Percentiles rank a stretch among this genome's conserved stretches.
These are phyloP conservation scores for Homalodisca vitripennis DNA, from an alignment of 1,140 invertebrate genomes.

Conservation along the genomic window DNA sequence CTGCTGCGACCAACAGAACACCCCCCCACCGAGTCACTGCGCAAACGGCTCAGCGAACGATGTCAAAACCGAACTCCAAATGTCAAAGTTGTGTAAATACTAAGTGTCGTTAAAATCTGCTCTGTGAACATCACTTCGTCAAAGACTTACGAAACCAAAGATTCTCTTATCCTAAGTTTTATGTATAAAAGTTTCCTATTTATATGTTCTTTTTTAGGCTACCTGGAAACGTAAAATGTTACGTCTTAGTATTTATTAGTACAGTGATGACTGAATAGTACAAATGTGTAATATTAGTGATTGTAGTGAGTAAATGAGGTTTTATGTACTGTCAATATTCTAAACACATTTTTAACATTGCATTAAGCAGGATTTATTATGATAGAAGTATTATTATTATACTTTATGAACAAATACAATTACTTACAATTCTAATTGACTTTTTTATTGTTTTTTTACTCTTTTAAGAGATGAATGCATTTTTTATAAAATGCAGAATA, in stretches of 20 bases:
- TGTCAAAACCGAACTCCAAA: slow-evolving; percentile 32
- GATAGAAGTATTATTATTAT: not conserved
- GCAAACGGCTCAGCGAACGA: slow-evolving; percentile 51
- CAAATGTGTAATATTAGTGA: not conserved
- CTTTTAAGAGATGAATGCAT: too few relatives aligned
- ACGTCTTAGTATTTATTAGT: not conserved
- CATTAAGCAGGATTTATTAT: not conserved
- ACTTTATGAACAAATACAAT: not conserved
- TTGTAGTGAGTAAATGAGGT: not conserved
- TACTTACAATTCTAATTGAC: not conserved
- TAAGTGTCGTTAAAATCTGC: too few relatives aligned
- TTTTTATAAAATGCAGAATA: too few relatives aligned
- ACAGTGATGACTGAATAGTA: not conserved
- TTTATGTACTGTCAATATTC: not conserved
- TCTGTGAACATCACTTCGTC: not conserved
- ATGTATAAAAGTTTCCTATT: slow-evolving; percentile 10
- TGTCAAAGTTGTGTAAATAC: slow-evolving; percentile 33
- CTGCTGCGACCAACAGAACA: slow-evolving; percentile 63
- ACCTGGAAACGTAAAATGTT: slow-evolving; percentile 5
- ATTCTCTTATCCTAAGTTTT: slow-evolving; percentile 17
- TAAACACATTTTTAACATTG: not conserved
- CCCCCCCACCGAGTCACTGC: slow-evolving; percentile 66
- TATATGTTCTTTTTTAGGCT: not conserved
- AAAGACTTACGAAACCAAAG: slow-evolving; percentile 29
- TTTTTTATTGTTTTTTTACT: not conserved